Percentiles rank a stretch among this genome's conserved stretches.
These are phyloP conservation scores for Rosalia funebris DNA, from an alignment of 2,888 invertebrate genomes.

Conservation along the genomic window DNA sequence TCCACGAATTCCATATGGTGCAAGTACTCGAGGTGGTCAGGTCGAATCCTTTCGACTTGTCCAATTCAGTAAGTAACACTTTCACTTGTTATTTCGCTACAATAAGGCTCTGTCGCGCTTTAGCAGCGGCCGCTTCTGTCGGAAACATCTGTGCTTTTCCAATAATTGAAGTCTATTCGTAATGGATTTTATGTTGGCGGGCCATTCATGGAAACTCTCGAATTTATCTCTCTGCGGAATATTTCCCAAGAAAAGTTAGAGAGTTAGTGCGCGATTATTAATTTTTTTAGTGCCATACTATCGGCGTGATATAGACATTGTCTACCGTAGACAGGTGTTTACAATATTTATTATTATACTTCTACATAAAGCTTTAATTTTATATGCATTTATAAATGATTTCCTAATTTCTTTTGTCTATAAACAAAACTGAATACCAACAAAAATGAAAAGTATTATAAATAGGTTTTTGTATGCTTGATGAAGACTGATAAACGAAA, in stretches of 20 bases:
- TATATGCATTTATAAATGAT: too few species aligned
- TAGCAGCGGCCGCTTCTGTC: conserved; percentile 23
- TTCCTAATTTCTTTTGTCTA: too few species aligned
- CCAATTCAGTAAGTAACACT: conserved; percentile 73
- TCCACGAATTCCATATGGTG: conserved; percentile 73
- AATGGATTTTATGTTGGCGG: conserved; percentile 37
- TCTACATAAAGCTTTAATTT: too few species aligned
- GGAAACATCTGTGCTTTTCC: conserved; percentile 37
- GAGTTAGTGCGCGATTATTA: conserved; percentile 29
- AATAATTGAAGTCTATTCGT: conserved; percentile 40
- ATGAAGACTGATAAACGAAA: too few species aligned
- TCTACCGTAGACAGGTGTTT: conserved; percentile 25
- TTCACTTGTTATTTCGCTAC: conserved; percentile 32
- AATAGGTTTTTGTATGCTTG: too few species aligned
- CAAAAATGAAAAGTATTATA: too few species aligned
- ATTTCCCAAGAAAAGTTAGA: conserved; percentile 26
- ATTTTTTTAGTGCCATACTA: conserved; percentile 31
- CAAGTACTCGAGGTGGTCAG: conserved; percentile 83
- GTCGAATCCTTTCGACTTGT: conserved; percentile 81
- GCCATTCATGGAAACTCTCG: conserved; percentile 30
- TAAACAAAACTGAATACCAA: too few species aligned
- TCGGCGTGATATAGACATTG: conserved; percentile 20
- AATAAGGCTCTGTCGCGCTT: conserved; percentile 28
- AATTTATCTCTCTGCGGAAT: conserved; percentile 25
- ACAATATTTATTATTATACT: conserved; percentile 20